Evolutionary conservation across 2,113 vertebrate genomes (phyloP).

Genomic region (Xenopus tropicalis): UCB_Xtro_10.0 CM004445.2:28918001-28918500

Average conservation of each 20-base stretch:
- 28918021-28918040: conserved; percentile 16
- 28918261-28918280: conserved; percentile 42
- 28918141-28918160: conserved; percentile 43
- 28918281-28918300: conserved; percentile 27
- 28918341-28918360: conserved; percentile 3
- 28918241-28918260: conserved; percentile 38
- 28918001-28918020: conserved; percentile 27
- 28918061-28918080: conserved; percentile 40
- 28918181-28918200: conserved; percentile 41
- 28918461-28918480: too few species aligned
- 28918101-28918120: conserved; percentile 41
- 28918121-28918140: conserved; percentile 25
- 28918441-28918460: too few species aligned
- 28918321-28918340: conserved; percentile 15
- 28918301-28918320: conserved; percentile 18
- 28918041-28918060: conserved; percentile 17
- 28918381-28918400: not conserved
- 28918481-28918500: too few species aligned
- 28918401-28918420: too few species aligned
- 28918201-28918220: conserved; percentile 36
- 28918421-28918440: too few species aligned
- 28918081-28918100: conserved; percentile 39
- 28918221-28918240: conserved; percentile 41
- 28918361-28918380: not conserved
- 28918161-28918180: conserved; percentile 43